Percentiles rank a stretch among this genome's conserved stretches.
phyloP scores from a whole-genome alignment of 2,797 vertebrate species.

The Eupleurogrammus muticus region DNA sequence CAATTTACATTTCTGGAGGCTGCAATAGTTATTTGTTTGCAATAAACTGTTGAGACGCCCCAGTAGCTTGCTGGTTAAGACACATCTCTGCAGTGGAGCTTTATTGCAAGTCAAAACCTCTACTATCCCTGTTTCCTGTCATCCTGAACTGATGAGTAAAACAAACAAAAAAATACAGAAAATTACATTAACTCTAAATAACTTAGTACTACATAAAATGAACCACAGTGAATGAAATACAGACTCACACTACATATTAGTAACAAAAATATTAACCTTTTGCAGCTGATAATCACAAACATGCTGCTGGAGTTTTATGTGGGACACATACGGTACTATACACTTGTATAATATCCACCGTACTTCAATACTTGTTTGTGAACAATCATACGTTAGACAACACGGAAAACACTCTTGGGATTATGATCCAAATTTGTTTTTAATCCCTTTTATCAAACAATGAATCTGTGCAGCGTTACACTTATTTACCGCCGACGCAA shows the following conservation, averaged over 20 bases:
- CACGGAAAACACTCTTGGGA: slow-evolving; percentile 35
- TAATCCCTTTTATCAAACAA: slow-evolving; percentile 67
- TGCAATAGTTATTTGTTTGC: slow-evolving; percentile 16
- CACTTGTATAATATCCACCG: slow-evolving; percentile 28
- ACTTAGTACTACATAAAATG: not conserved
- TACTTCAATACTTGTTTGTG: slow-evolving; percentile 33
- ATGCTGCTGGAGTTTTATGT: slow-evolving; percentile 1
- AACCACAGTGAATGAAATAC: not conserved
- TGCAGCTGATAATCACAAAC: slow-evolving; percentile 3
- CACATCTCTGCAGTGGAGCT: no score
- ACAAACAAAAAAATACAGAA: not conserved
- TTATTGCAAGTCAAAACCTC: no score
- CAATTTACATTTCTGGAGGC: slow-evolving; percentile 6
- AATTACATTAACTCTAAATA: not conserved
- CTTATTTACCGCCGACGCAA: slow-evolving; percentile 53
- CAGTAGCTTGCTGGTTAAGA: no score
- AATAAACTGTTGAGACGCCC: slow-evolving; percentile 2
- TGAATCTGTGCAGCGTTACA: slow-evolving; percentile 31
- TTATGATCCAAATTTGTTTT: slow-evolving; percentile 55
- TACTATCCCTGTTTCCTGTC: no score
- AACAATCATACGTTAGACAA: slow-evolving; percentile 38
- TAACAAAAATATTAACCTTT: not conserved
- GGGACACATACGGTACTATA: not conserved
- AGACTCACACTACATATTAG: not conserved
- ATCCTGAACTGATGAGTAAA: not conserved